Evolutionary conservation across 2,797 vertebrate genomes (phyloP), one percentile per base, ranked within the genome.

Genomic region (Semotilus atromaculatus): DNA sequence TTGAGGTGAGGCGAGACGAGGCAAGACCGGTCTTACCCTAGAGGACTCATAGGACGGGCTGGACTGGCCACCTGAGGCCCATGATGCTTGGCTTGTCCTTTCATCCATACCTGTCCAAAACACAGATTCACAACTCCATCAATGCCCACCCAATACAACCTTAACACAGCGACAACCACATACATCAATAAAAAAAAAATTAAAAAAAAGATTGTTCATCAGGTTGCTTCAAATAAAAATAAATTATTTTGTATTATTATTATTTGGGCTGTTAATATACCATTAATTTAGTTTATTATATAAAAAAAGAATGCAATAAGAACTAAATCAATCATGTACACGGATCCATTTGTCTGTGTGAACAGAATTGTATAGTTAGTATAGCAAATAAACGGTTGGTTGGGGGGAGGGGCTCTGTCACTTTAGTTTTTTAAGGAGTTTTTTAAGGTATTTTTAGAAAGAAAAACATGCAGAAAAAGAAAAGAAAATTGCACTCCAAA

Each of bases 1-100:
- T 45, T 38, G 58, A 48, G 21, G 29, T 48, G 31, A 66, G 23
- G 29, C 19, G 34, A 60, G 38, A 23, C 40, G 31, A 86, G 80
- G 48, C 40, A 80, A 81, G 90, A 90, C 87, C 83, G 84, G 82
- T 94, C 97, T 98, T 97, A 99, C 98, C 97, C 96, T 96, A 88
- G 97, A 96, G 92, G 98, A 95, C 86, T 99, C 96, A 86, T 96
- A 98, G 8, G 97, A 96, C 80, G 98, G 97, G 93, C 97, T 99
- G 93, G 97, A 94, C 91, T 97, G 97, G 90, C 97, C 96, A 86
- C 96, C 97, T 94, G 97, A 89, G 95, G 96, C 96, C 98, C 98
- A 99, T 84, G 97, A 96, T 13, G 96, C 92, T 85, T 97, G 93
- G 92, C 93, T 96, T 92, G 96, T 96, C 93, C 97, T 92, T 91